Conservation (phyloP, 2,888 invertebrate species). For the Ormyrus nitidulus region DNA sequence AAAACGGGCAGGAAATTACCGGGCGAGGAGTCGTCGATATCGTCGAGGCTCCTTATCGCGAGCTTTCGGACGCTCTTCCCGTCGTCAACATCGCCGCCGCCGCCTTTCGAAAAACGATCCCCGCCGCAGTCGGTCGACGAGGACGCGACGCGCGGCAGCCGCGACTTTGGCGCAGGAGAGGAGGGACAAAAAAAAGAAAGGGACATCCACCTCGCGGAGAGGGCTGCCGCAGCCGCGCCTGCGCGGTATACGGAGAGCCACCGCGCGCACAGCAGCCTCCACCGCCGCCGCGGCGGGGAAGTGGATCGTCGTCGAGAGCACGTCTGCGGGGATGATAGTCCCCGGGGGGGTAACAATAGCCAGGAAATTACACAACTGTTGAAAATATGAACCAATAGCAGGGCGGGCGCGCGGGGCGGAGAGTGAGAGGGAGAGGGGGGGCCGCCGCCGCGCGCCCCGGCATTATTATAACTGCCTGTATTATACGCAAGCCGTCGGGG, state of each 20-base stretch:
- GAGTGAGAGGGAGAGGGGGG: neutral
- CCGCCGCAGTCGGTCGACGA: too few species aligned
- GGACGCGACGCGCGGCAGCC: too few species aligned
- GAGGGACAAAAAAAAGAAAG: too few species aligned
- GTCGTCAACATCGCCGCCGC: slow-evolving; percentile 24
- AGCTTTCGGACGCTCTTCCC: slow-evolving; percentile 53
- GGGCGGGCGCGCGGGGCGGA: slow-evolving; percentile 55
- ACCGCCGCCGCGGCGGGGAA: neutral
- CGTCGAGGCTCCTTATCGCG: slow-evolving; percentile 52
- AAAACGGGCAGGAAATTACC: slow-evolving; percentile 37
- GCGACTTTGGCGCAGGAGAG: too few species aligned
- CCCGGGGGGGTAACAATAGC: slow-evolving; percentile 70
- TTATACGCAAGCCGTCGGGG: slow-evolving; percentile 71
- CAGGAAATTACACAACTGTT: slow-evolving; percentile 76
- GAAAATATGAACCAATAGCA: slow-evolving; percentile 75
- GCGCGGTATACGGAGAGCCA: neutral
- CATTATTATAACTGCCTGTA: slow-evolving; percentile 74
- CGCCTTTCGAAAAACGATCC: slow-evolving; percentile 46
- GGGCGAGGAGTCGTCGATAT: slow-evolving; percentile 9
- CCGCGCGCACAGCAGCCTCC: neutral
- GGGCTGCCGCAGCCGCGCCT: slow-evolving; percentile 49
- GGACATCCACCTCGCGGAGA: slow-evolving; percentile 53
- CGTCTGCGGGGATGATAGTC: slow-evolving; percentile 70
- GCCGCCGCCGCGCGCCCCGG: slow-evolving; percentile 57
- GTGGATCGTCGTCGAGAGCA: slow-evolving; percentile 59